phyloP scores from a whole-genome alignment of 2,797 vertebrate genomes.

The Sphenopsis melanotis region DNA sequence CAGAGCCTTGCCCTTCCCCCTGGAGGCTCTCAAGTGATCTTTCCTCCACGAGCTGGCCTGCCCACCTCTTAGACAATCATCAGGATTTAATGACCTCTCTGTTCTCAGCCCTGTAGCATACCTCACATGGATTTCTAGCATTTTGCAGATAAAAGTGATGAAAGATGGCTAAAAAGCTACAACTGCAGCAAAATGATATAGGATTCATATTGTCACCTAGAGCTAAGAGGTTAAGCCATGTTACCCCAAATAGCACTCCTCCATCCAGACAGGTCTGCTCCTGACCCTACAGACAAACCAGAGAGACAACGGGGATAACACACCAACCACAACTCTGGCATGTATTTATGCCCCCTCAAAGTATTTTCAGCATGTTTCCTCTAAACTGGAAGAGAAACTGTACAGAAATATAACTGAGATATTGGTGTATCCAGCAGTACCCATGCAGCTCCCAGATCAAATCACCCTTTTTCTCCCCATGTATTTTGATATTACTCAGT shows the following conservation, averaged over 20 bases:
- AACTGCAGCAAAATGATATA: neutral
- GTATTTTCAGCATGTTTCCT: neutral
- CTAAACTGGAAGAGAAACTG: neutral
- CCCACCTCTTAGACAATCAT: neutral
- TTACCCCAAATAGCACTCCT: neutral
- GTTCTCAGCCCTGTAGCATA: neutral
- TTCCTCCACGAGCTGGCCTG: neutral
- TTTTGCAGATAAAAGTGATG: neutral
- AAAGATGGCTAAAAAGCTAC: neutral
- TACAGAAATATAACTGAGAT: neutral
- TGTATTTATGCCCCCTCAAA: neutral
- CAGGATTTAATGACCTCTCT: neutral
- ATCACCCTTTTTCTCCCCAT: neutral
- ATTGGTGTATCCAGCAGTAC: neutral
- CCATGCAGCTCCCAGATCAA: neutral
- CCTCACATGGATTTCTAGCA: neutral
- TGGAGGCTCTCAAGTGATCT: neutral
- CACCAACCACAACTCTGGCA: neutral
- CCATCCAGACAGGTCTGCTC: neutral
- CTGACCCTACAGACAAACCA: neutral
- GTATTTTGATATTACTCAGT: neutral
- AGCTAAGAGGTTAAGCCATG: neutral
- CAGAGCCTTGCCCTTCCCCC: neutral
- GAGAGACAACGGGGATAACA: rapidly evolving
- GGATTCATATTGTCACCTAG: neutral